These are phyloP conservation scores for Lysandra bellargus DNA, from an alignment of 2,888 invertebrate genomes.

Conservation along the genomic window DNA sequence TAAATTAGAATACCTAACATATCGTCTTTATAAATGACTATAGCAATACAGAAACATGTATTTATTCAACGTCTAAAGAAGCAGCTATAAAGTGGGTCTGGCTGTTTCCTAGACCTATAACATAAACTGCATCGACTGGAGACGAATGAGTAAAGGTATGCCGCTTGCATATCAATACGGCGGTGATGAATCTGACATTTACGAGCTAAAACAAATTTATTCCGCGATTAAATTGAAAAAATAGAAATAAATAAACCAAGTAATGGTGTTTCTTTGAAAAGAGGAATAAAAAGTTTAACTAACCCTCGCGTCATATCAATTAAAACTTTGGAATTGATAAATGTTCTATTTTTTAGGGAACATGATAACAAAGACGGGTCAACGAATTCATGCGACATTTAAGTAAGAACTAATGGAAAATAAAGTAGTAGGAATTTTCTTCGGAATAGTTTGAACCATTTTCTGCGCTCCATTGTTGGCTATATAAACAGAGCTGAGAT, in stretches of 20 bases:
- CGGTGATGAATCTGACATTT: slow-evolving; percentile 23
- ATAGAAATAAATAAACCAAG: slow-evolving; percentile 13
- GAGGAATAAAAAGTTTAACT: neutral
- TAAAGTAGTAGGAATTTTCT: neutral
- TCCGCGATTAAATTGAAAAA: slow-evolving; percentile 20
- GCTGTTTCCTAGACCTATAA: neutral
- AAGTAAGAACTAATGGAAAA: neutral
- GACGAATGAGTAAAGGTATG: slow-evolving; percentile 18
- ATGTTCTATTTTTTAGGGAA: neutral
- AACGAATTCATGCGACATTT: neutral
- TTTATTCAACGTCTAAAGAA: neutral
- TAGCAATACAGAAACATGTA: neutral
- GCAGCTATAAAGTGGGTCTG: neutral
- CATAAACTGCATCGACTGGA: slow-evolving; percentile 5
- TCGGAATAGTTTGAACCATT: neutral
- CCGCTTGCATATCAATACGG: slow-evolving; percentile 27
- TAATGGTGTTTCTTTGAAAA: slow-evolving; percentile 13
- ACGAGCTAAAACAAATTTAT: slow-evolving; percentile 16
- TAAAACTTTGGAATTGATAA: neutral
- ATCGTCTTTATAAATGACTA: neutral
- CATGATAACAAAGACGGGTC: neutral
- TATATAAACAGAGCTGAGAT: slow-evolving; percentile 12
- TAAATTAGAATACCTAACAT: too few species aligned
- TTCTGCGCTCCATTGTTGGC: slow-evolving; percentile 6
- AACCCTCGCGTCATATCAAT: neutral